A percentile compares a stretch with the other conserved stretches of the same genome.
These are phyloP conservation scores for Chromoteleia sp. DNA, from an alignment of 2,888 invertebrate genomes.

Conservation along the genomic window DNA sequence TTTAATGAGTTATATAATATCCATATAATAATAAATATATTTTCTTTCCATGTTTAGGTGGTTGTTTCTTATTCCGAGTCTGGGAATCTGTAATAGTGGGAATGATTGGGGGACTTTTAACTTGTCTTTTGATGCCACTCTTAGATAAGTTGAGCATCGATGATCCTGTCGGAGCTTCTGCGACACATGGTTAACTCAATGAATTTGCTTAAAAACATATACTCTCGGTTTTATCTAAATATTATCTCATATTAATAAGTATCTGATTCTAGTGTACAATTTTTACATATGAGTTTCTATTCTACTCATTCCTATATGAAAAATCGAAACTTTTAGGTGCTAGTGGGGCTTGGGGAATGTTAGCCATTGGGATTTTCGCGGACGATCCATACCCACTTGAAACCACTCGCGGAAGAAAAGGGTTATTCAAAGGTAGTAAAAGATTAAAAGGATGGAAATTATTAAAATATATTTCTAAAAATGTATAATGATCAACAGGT, in stretches of 20 bases:
- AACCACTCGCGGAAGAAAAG: conserved; percentile 91
- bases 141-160: conserved; percentile 93
- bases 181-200: conserved; percentile 90
- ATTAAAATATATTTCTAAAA: background rate
- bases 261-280: too few species aligned
- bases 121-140: conserved; percentile 89
- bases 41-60: conserved; percentile 87
- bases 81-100: conserved; percentile 96
- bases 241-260: too few species aligned
- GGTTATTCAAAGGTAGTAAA: conserved; percentile 91
- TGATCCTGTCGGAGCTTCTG: conserved; percentile 96
- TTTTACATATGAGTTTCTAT: too few species aligned
- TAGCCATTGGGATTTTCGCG: conserved; percentile 95
- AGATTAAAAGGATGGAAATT: too few species aligned
- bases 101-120: conserved; percentile 90
- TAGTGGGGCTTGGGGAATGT: conserved; percentile 88
- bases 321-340: conserved; percentile 75
- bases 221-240: too few species aligned
- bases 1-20: too few species aligned
- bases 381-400: conserved; percentile 92
- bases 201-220: too few species aligned
- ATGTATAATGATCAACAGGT: conserved; percentile 85
- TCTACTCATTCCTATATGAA: too few species aligned
- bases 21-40: too few species aligned
- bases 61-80: conserved; percentile 93